Evolutionary conservation across 2,797 vertebrate genomes (phyloP), one percentile per base, ranked within the genome.

Genomic region (Scleropages formosus): DNA sequence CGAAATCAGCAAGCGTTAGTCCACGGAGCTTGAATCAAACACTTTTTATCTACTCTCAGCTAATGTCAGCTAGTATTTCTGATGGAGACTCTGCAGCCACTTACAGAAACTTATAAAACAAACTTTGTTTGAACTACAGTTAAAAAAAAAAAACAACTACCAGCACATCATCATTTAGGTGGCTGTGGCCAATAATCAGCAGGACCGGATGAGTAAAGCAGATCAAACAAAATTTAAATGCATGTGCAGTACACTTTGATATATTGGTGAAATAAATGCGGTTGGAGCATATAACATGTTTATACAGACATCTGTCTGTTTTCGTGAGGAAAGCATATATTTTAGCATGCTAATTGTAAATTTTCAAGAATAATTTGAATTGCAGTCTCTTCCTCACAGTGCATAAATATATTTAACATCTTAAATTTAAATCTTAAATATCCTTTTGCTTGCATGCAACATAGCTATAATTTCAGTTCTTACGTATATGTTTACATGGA

Each of bases 261-360:
- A 76, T 63, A 67, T 63, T 76, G 58, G 47, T 47, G 51, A 76
- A 31, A 62, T 76, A 76, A 12, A 49, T 56, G 53, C 24, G 26
- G 58, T 71, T 71, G 24, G 39, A 27, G 31, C 31, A 75, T 75
- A 67, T 20, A 60, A 61, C 24, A 68, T 49, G 46, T 27, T 70
- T 53, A 70, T 60, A 51, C 39, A 26, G 6, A 75, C 44, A 68
- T 69, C 46, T 39, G 53, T 65, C 46, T 39, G 53, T 65, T 15
- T 22, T 27, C 16, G 47, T 60, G 62, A 61, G 18, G 46, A 16
- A 51, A 69, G 53, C 59, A 46, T 76, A 76, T 49, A 70, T 60
- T 20, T 51, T 46, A 51, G 60, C 60, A 71, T 56, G 70, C 4
- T 70, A 31, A 39, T 39, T 39, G 2, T 2, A 39, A 31, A 39